phyloP scores from a whole-genome alignment of 1,140 invertebrate genomes.

The Platorchestia sp. region DNA sequence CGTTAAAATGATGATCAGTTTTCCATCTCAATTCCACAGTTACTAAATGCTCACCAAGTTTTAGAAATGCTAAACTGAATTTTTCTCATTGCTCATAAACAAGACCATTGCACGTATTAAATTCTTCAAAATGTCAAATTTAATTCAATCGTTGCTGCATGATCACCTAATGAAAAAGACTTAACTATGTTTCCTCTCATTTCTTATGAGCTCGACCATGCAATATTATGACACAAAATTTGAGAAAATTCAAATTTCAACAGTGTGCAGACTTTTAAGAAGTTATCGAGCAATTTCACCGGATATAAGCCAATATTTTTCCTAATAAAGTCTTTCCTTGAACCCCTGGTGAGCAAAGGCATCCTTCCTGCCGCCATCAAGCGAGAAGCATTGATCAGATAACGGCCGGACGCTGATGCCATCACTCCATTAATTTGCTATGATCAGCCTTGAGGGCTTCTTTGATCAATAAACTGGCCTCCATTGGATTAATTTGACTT shows the following conservation, averaged over 20 bases:
- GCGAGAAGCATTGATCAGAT: not conserved
- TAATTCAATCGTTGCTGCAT: no score
- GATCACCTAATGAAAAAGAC: not conserved
- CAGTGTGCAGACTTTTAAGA: not conserved
- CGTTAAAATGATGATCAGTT: no score
- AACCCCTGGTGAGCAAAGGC: not conserved
- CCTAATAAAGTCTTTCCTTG: not conserved
- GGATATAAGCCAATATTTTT: not conserved
- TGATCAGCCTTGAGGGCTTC: slow-evolving; percentile 48
- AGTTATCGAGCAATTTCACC: not conserved
- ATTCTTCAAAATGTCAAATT: no score
- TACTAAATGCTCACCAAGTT: not conserved
- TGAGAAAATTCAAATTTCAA: not conserved
- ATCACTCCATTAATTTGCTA: slow-evolving; percentile 45
- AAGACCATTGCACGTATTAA: no score
- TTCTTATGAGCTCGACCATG: not conserved
- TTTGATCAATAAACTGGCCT: slow-evolving; percentile 47
- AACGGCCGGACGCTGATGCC: not conserved
- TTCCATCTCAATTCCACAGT: not conserved
- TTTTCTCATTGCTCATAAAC: no score
- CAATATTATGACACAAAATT: not conserved
- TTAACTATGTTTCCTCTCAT: not conserved
- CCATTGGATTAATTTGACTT: slow-evolving; percentile 55
- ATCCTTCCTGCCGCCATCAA: not conserved
- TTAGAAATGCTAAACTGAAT: no score